Percentiles rank a stretch among this genome's conserved stretches.
Conservation (phyloP, 2,888 invertebrate species). For the Sinohyriopsis cumingii region DNA sequence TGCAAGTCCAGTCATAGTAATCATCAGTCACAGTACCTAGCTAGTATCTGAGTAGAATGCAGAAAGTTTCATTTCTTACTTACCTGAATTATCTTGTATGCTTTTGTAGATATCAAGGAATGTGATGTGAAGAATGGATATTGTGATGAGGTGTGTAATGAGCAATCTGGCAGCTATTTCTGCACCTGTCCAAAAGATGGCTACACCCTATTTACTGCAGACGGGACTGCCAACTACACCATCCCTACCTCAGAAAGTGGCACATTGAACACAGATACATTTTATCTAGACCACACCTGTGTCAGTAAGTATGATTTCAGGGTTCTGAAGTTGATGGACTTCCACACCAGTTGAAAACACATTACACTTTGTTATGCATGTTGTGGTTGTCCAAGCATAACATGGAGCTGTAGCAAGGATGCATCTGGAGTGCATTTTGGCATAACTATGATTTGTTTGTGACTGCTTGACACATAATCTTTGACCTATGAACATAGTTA, state of each 20-base stretch:
- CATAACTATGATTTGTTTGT: too few relatives aligned
- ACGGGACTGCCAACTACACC: slow-evolving; percentile 91
- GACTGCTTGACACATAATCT: too few relatives aligned
- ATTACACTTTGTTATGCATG: not conserved
- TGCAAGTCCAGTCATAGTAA: not conserved
- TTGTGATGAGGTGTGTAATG: slow-evolving; percentile 13
- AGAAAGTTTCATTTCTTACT: not conserved
- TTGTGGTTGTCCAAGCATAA: too few relatives aligned
- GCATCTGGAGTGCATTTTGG: too few relatives aligned
- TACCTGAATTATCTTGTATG: not conserved
- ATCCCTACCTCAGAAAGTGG: slow-evolving; percentile 90
- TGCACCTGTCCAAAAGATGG: slow-evolving; percentile 80
- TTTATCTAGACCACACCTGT: slow-evolving; percentile 93
- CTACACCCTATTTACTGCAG: slow-evolving; percentile 83
- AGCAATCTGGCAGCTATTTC: slow-evolving; percentile 10
- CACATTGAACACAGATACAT: slow-evolving; percentile 88
- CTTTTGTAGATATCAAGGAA: slow-evolving; percentile 18
- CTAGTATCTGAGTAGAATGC: too few relatives aligned
- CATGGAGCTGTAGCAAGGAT: too few relatives aligned
- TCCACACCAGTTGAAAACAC: not conserved
- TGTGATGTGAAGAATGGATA: slow-evolving; percentile 18
- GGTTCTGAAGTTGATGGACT: slow-evolving; percentile 12
- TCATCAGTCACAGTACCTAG: not conserved
- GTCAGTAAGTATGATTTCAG: slow-evolving; percentile 76
- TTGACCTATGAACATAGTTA: too few relatives aligned